phyloP scores from a whole-genome alignment of 2,113 vertebrate species.

The Pagrus major region DNA sequence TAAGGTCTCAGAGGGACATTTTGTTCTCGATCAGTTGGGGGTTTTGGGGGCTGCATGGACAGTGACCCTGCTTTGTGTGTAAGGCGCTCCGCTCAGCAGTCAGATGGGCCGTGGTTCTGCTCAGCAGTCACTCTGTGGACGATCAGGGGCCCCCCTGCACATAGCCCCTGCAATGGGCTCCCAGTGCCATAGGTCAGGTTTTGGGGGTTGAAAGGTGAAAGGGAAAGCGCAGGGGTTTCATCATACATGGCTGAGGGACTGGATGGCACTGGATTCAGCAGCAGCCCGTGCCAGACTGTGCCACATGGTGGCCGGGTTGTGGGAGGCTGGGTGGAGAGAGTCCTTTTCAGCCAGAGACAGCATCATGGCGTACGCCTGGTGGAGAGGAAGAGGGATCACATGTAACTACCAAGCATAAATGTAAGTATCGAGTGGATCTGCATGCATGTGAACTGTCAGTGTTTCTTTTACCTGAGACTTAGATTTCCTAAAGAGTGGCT shows the following conservation, averaged over 20 bases:
- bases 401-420: background rate
- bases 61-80: constrained; percentile 89
- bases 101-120: constrained; percentile 78
- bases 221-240: constrained; percentile 65
- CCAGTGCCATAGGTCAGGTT: constrained; percentile 73
- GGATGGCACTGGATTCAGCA: constrained; percentile 94
- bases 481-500: constrained; percentile 96
- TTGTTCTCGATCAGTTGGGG: constrained; percentile 74
- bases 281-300: constrained; percentile 95
- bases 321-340: constrained; percentile 90
- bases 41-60: constrained; percentile 34
- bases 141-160: constrained; percentile 47
- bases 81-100: constrained; percentile 92
- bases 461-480: constrained; percentile 94
- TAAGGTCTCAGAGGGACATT: constrained; percentile 86
- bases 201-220: constrained; percentile 67
- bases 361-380: constrained; percentile 98
- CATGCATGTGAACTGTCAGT: background rate
- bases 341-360: constrained; percentile 97
- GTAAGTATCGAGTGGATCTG: background rate
- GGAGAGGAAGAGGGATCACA: background rate
- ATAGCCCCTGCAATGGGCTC: constrained; percentile 55
- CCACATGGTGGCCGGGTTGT: constrained; percentile 92
- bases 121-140: constrained; percentile 76
- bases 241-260: constrained; percentile 99